Evolutionary conservation across 1,140 invertebrate species (phyloP), one percentile per base, ranked within the genome.

Genomic region (Drosophila eugracilis): DNA sequence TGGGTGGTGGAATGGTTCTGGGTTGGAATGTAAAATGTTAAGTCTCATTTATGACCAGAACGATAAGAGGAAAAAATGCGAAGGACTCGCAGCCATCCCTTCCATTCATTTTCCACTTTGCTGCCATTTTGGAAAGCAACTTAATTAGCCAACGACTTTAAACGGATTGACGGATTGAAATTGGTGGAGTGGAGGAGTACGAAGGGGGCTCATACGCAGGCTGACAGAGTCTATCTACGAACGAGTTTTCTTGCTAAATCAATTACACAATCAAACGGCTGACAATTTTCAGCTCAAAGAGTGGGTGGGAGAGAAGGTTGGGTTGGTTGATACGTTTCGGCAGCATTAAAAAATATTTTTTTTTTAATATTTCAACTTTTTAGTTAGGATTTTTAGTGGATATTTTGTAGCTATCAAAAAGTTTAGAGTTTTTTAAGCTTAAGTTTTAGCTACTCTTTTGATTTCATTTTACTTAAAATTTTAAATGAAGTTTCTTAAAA

Each of bases 101-200:
- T 5, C 28, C 7, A n/a, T 28, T 63, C 58, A 63, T 63, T 65
- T 65, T 62, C 57, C 60, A 47, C 39, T 55, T 50, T 26, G 63
- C 47, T 53, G 62, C 37, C 63, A 65, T 70, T 62, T 77, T 70
- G 55, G 71, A 60, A 53, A 30, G 50, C 55, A 53, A 78, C 58
- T 78, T 84, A 84, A 83, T 83, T 83, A 83, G 63, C 70, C 73
- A 78, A 83, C 75, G 75, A 78, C 79, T 62, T 78, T 78, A 83
- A 83, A 78, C 74, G 78, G 74, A 73, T 81, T 81, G 73, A 42
- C 32, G 34, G 42, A 55, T 47, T 9, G 26, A 19, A 19, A 5
- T 5, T 1, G 15, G 0, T 5, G 2, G 14, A 10, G 5, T 21
- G 6, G 5, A 7, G 17, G 24, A 30, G 4, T 14, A 1, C 3